Base-by-base conservation (phyloP, 2,113 vertebrate species). In the Dendropsophus ebraccatus region DNA sequence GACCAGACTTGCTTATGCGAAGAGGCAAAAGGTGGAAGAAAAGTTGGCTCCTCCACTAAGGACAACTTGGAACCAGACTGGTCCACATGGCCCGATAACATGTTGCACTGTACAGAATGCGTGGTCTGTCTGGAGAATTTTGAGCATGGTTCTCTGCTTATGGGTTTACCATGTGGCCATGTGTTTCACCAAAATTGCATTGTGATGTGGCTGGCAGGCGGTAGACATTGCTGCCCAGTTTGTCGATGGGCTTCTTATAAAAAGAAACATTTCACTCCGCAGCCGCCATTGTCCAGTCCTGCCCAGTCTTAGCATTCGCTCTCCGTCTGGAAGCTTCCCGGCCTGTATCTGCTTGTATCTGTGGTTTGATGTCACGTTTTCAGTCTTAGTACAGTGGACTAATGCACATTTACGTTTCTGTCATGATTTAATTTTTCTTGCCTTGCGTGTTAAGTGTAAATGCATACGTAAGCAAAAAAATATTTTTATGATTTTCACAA, bases 81-180 rank as follows among this genome's bases (percentile, higher is more conserved):
- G 96, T 93, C 93, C 0, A 67, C 69, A 1, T 99, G 98, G 97
- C 97, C 98, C 11, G 21, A 89, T 0, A 89, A 89, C 75, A 93
- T 96, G 94, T 90, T 99, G 89, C 96, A 90, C 87, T 98, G 96
- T 84, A 97, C 96, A 0, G 97, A 99, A 86, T 99, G 97, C 0
- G 98, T 99, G n/a, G 97, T 99, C 79, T 99, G 97, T 91, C 93
- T 99, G 83, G 97, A 99, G 85, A 97, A 96, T 94, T 99, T 99
- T 89, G 90, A 91, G 28, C 88, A 88, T 0, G 93, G 93, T 35
- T 97, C 96, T 87, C 91, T 97, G 76, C 92, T 99, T 2, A 98
- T 96, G 96, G 97, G 95, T 11, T 90, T 99, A 88, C 97, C 97
- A 0, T 99, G 98, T 35, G 96, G 97, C 89, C 98, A 99, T 7